These are phyloP conservation scores for Xylota segnis DNA, from an alignment of 2,888 invertebrate species.

Conservation along the genomic window DNA sequence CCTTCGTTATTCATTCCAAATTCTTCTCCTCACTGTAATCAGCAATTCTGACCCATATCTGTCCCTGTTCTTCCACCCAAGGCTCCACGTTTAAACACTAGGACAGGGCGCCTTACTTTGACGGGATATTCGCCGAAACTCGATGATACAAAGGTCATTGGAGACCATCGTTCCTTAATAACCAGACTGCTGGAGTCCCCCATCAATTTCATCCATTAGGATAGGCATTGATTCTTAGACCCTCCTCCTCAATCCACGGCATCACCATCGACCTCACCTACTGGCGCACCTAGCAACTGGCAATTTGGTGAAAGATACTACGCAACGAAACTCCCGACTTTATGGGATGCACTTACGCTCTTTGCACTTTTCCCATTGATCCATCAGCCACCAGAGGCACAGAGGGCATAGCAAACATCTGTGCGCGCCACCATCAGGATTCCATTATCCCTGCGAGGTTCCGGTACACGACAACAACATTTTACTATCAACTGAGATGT, in stretches of 20 bases:
- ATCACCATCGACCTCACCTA: background rate
- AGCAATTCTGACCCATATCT: too few relatives aligned
- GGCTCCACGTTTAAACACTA: too few relatives aligned
- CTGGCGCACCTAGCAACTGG: background rate
- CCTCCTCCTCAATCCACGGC: background rate
- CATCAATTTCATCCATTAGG: too few relatives aligned
- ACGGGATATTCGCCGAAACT: too few relatives aligned
- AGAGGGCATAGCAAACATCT: conserved; percentile 46
- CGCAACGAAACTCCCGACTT: conserved; percentile 45
- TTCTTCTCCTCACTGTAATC: too few relatives aligned
- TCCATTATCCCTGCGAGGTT: conserved; percentile 59
- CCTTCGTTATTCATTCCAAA: too few relatives aligned
- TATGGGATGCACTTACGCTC: conserved; percentile 51
- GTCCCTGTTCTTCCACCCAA: too few relatives aligned
- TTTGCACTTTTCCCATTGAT: conserved; percentile 49
- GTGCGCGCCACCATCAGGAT: conserved; percentile 29
- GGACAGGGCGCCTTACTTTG: too few relatives aligned
- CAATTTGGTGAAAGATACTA: conserved; percentile 17
- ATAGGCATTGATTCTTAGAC: too few relatives aligned
- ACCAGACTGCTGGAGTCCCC: too few relatives aligned
- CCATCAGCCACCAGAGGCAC: conserved; percentile 18
- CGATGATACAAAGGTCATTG: too few relatives aligned
- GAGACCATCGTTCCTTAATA: too few relatives aligned
- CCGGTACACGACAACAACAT: conserved; percentile 37
- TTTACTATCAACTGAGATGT: conserved; percentile 53